Base-by-base conservation (phyloP, 1,140 invertebrate species). In the Drosophila elegans region DNA sequence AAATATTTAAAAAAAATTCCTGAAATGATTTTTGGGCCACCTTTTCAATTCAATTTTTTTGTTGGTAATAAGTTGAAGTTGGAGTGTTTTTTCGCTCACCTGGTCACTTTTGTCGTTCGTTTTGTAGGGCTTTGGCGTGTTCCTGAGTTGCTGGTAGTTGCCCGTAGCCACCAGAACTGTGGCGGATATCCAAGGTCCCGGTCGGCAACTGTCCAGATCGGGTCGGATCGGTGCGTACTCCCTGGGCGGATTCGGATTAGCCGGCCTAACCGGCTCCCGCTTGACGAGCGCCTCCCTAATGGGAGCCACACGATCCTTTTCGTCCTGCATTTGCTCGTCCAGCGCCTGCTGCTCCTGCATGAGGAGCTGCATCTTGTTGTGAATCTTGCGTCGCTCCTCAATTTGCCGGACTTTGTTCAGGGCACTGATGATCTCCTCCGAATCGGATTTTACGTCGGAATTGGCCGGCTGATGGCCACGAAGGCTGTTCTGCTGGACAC, bases 301-400 rank as follows among this genome's bases (percentile, higher is more conserved):
- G 41, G n/a, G 6, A 3, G 7, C 3, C 46, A 9, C 1, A 9
- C 46, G 46, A 32, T 49, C 46, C 7, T 32, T n/a, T 12, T 49
- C 46, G 12, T 49, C 46, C 46, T 49, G 46, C 7, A 32, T 32
- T 1, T 25, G 46, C 27, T 32, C 7, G n/a, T 49, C 46, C 3
- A 32, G 12, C 46, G 9, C 2, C 1, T 32, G 12, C 46, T 49
- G 46, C 46, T 49, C 27, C 3, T 49, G 27, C 46, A 49, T 13
- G 27, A 49, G 46, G 11, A 0, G 4, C 1, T 12, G 27, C 46
- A 49, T 29, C 46, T 4, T 13, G n/a, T 49, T 49, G 7, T 49
- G 46, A n/a, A 49, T 49, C n/a, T 49, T 49, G 6, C n/a, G 46
- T 6, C 46, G 46, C 46, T 49, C 46, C n/a, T 49, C 46, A 1